Evolutionary conservation across 2,113 vertebrate genomes (phyloP).

Genomic region (Ariopsis seemanni): DNA sequence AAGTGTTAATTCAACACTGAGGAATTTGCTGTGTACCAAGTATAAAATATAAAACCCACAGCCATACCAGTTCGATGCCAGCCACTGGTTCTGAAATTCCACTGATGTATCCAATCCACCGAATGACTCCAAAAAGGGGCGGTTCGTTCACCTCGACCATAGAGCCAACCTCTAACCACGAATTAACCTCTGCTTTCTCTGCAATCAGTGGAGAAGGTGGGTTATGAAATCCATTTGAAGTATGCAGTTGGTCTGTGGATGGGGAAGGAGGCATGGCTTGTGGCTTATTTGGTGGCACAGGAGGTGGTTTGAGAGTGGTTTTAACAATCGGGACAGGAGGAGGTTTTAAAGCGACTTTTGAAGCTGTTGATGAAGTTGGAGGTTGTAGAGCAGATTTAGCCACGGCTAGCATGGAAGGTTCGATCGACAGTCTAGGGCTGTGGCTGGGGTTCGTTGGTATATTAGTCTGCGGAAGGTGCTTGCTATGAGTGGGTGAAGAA

Average conservation of each 20-base stretch:
- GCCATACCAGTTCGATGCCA: constrained; percentile 59
- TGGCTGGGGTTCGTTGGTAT: constrained; percentile 5
- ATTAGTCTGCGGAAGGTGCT: neutral
- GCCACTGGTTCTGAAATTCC: constrained; percentile 69
- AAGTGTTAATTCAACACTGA: too few relatives aligned
- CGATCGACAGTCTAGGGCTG: neutral
- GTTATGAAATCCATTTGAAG: constrained; percentile 52
- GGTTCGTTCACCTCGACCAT: constrained; percentile 83
- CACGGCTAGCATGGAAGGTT: neutral
- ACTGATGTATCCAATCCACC: constrained; percentile 76
- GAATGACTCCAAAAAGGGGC: constrained; percentile 78
- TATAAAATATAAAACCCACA: too few relatives aligned
- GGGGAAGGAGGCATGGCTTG: constrained; percentile 32
- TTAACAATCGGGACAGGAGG: constrained; percentile 50
- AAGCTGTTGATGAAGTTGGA: constrained; percentile 10
- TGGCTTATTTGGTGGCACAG: constrained; percentile 41
- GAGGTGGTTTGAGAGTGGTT: constrained; percentile 46
- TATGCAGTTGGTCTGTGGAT: constrained; percentile 29
- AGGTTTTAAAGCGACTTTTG: constrained; percentile 55
- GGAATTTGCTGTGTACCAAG: neutral
- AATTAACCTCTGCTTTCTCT: constrained; percentile 10
- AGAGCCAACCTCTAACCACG: constrained; percentile 73
- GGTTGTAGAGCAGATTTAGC: constrained; percentile 40
- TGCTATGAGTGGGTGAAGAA: neutral
- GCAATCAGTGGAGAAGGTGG: constrained; percentile 52